A percentile compares a stretch with the other conserved stretches of the same genome.
phyloP scores from a whole-genome alignment of 37 sponge, comb jelly and placozoan genomes.

The Halichondria panicea region DNA sequence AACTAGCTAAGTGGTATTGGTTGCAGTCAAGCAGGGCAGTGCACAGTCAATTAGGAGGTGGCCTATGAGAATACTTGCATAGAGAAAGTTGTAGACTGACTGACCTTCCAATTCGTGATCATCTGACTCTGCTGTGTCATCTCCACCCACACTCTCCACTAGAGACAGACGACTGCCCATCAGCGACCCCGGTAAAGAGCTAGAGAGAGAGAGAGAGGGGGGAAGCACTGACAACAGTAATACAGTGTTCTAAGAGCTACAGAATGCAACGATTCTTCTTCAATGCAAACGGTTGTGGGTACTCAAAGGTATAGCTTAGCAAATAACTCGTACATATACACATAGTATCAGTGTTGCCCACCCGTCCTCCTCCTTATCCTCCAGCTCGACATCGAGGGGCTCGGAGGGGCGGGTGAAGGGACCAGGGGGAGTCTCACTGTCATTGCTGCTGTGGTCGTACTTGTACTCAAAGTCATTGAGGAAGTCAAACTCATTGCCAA shows the following conservation, averaged over 20 bases:
- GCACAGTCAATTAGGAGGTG: too few relatives aligned
- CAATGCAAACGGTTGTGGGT: too few relatives aligned
- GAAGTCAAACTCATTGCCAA: conserved; percentile 64
- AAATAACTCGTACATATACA: too few relatives aligned
- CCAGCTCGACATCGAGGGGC: conserved; percentile 3
- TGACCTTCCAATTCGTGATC: too few relatives aligned
- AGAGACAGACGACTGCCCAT: conserved; percentile 13
- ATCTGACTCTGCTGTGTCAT: conserved; percentile 6
- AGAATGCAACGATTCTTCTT: too few relatives aligned
- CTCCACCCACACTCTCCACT: neutral
- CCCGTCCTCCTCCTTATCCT: conserved; percentile 24
- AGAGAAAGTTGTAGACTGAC: too few relatives aligned
- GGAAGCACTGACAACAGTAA: neutral
- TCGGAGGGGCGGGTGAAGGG: conserved; percentile 42
- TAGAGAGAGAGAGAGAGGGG: neutral
- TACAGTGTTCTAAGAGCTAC: too few relatives aligned
- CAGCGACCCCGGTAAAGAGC: conserved; percentile 14
- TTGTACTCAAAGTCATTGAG: conserved; percentile 62
- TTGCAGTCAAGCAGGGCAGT: too few relatives aligned
- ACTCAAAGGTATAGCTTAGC: too few relatives aligned
- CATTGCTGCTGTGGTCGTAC: conserved; percentile 36
- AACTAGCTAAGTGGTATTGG: too few relatives aligned
- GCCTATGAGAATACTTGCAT: too few relatives aligned
- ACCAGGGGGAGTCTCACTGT: conserved; percentile 52
- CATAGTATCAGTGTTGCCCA: too few relatives aligned